A percentile compares a stretch with the other conserved stretches of the same genome.
Evolutionary conservation across 2,888 invertebrate species (phyloP).

Genomic region (Drosophila anomalata): DNA sequence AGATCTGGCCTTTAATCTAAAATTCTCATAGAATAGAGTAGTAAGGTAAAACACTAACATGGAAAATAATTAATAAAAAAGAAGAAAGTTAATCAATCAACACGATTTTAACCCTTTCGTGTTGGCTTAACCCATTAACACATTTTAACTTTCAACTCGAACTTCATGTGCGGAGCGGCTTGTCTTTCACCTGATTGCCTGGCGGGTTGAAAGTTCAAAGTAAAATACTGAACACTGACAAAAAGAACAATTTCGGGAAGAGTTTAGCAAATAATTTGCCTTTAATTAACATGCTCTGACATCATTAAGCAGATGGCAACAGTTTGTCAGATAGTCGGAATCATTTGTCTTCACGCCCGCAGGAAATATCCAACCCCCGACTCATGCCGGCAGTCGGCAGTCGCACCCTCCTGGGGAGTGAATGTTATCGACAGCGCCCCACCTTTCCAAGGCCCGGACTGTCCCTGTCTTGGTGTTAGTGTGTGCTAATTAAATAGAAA

Average conservation of each 20-base stretch:
- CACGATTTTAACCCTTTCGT: not conserved
- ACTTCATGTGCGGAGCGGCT: not conserved
- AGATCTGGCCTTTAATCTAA: not conserved
- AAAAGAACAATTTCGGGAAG: conserved; percentile 15
- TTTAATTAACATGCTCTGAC: conserved; percentile 82
- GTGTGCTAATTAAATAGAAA: conserved; percentile 73
- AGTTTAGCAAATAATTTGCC: conserved; percentile 81
- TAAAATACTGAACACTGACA: not conserved
- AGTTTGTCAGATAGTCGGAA: conserved; percentile 67
- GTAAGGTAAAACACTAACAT: no score
- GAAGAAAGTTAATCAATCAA: conserved; percentile 5
- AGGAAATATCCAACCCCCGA: conserved; percentile 29
- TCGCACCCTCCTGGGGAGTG: not conserved
- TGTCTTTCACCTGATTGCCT: not conserved
- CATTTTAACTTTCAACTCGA: conserved; percentile 27
- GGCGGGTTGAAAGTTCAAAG: conserved; percentile 6
- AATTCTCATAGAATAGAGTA: not conserved
- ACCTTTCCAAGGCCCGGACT: conserved; percentile 30
- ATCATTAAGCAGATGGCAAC: conserved; percentile 76
- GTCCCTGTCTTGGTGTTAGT: not conserved
- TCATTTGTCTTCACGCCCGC: conserved; percentile 68
- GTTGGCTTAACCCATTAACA: conserved; percentile 5
- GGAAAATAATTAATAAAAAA: not conserved
- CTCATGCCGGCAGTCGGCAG: not conserved
- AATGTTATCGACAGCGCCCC: conserved; percentile 46